Base-by-base conservation (phyloP, 2,113 vertebrate species). In the Leptodactylus fuscus region DNA sequence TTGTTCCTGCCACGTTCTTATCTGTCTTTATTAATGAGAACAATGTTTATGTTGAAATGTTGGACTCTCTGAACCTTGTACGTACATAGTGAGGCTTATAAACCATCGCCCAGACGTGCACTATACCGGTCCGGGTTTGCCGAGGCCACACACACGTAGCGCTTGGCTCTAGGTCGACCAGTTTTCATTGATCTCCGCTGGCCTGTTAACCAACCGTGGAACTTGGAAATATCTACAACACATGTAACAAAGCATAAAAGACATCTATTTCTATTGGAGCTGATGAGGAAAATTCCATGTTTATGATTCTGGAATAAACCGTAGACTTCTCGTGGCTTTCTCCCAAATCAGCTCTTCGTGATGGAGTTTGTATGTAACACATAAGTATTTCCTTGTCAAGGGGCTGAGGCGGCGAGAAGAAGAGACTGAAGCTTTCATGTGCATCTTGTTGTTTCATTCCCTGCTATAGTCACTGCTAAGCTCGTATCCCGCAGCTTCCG, bases 151-250 rank as follows among this genome's bases (percentile, higher is more conserved):
- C 73, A 48, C 73, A 49, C 4, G 16, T 15, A 36, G 49, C 24
- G 24, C 29, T 55, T 78, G 75, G 48, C 48, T 55, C 18, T 13
- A 18, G 1, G 20, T 34, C 13, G 49, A 10, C 29, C 20, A 5
- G 70, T 15, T 55, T 78, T 53, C 29, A 78, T 55, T 51, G 49
- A 78, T 78, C 75, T 51, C 74, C 4, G 18, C 29, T 77, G 74
- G 16, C 24, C 29, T 5, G 29, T 77, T 77, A 77, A 53, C 46
- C 27, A n/a, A 32, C 49, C n/a, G 24, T 29, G 46, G 2, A 51
- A 34, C 73, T 34, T 78, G 49, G 29, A 78, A 78, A 7, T 20
- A 34, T 77, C 27, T 1, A 22, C 7, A 36, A n/a, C 29, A 51
- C 18, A 36, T 53, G 49, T 55, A 78, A 48, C 46, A 51, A 77